Percentiles rank a stretch among this genome's conserved stretches.
Evolutionary conservation across 1,140 invertebrate species (phyloP).

Genomic region (Prorops nasuta): DNA sequence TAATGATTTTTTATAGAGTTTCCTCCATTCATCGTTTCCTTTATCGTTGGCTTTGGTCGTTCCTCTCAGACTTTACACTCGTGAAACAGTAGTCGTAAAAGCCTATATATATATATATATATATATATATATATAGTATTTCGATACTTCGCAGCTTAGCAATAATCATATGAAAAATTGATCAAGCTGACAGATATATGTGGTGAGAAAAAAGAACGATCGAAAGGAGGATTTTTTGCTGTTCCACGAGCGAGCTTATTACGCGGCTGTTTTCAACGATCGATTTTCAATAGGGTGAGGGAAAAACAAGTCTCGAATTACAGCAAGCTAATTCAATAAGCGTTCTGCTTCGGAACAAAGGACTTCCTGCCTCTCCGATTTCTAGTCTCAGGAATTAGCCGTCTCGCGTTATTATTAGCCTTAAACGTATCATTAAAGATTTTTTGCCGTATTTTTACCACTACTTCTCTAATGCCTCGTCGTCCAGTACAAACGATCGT

Average conservation of each 20-base stretch:
- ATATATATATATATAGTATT: too few relatives aligned
- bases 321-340: conserved; percentile 33
- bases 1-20: too few relatives aligned
- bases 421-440: neutral
- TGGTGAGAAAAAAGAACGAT: neutral
- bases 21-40: too few relatives aligned
- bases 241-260: neutral
- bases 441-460: conserved; percentile 1
- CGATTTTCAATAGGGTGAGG: neutral
- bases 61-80: too few relatives aligned
- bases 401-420: neutral
- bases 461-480: too few relatives aligned
- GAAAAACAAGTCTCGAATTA: conserved; percentile 28
- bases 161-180: too few relatives aligned
- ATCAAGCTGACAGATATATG: neutral
- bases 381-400: conserved; percentile 1
- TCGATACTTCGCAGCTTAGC: too few relatives aligned
- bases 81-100: too few relatives aligned
- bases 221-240: neutral
- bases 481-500: too few relatives aligned
- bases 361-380: conserved; percentile 1
- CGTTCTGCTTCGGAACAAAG: conserved; percentile 18
- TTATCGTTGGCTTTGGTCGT: too few relatives aligned
- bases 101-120: too few relatives aligned
- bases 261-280: neutral